Conservation (phyloP, 2,888 invertebrate genomes). For the Napeogenes inachia region DNA sequence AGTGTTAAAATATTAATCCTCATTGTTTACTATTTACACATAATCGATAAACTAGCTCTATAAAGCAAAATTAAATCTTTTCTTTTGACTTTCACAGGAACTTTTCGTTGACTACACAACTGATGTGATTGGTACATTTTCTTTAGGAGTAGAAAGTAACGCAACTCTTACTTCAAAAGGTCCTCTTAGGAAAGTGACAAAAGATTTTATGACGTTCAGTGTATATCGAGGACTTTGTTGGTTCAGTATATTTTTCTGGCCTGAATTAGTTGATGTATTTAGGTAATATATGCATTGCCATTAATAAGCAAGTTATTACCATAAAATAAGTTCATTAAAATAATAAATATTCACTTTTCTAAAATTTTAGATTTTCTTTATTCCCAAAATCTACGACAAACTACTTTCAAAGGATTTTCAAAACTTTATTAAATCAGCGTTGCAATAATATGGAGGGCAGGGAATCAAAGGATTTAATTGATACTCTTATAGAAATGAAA, state of each 20-base stretch:
- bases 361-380: conserved; percentile 43
- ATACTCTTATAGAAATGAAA: conserved; percentile 31
- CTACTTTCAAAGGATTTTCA: conserved; percentile 43
- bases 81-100: conserved; percentile 27
- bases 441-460: conserved; percentile 27
- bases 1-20: background rate
- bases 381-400: conserved; percentile 45
- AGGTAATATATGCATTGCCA: conserved; percentile 32
- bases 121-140: conserved; percentile 32
- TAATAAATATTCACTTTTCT: background rate
- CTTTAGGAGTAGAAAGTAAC: too few species aligned
- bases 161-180: too few species aligned
- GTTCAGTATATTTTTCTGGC: conserved; percentile 51
- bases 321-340: background rate
- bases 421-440: conserved; percentile 39
- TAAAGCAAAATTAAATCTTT: too few species aligned
- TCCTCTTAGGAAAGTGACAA: conserved; percentile 34
- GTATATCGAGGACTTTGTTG: conserved; percentile 40
- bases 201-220: conserved; percentile 40
- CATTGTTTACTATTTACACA: background rate
- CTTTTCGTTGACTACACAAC: conserved; percentile 44
- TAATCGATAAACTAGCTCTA: too few species aligned
- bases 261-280: conserved; percentile 43
- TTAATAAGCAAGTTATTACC: background rate
- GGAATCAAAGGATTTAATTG: conserved; percentile 30